Evolutionary conservation across 2,797 vertebrate genomes (phyloP).

Genomic region (Schizothorax lantsangensis): DNA sequence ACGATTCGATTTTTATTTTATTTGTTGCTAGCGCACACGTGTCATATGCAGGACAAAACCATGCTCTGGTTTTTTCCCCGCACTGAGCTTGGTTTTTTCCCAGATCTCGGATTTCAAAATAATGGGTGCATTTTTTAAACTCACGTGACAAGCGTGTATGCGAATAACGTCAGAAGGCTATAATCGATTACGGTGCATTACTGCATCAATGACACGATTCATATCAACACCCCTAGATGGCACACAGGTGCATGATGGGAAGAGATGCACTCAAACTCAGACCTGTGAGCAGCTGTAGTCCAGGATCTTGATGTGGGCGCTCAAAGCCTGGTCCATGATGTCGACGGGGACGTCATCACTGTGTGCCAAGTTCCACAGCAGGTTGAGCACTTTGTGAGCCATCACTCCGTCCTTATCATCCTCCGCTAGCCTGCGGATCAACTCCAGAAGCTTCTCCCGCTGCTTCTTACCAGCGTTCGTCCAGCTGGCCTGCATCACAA

Average conservation of each 20-base stretch:
- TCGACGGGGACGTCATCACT: slow-evolving; percentile 98
- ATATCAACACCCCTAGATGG: too few species aligned
- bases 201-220: too few species aligned
- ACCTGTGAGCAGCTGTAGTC: slow-evolving; percentile 99
- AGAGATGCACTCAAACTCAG: not conserved
- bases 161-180: too few species aligned
- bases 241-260: not conserved
- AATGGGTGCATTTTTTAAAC: too few species aligned
- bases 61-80: too few species aligned
- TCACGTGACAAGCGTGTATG: too few species aligned
- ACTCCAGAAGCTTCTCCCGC: slow-evolving; percentile 93
- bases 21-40: too few species aligned
- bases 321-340: slow-evolving; percentile 99
- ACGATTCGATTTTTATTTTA: too few species aligned
- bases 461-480: slow-evolving; percentile 99
- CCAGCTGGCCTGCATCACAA: slow-evolving; percentile 89
- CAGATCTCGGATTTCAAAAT: too few species aligned
- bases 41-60: too few species aligned
- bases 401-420: slow-evolving; percentile 99
- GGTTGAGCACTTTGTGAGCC: slow-evolving; percentile 97
- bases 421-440: slow-evolving; percentile 95
- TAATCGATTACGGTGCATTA: too few species aligned
- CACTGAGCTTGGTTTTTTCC: too few species aligned
- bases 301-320: slow-evolving; percentile 98
- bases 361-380: slow-evolving; percentile 97